Evolutionary conservation across 2,888 invertebrate genomes (phyloP), one percentile per base, ranked within the genome.

Genomic region (Amphipyra tragopoginis): DNA sequence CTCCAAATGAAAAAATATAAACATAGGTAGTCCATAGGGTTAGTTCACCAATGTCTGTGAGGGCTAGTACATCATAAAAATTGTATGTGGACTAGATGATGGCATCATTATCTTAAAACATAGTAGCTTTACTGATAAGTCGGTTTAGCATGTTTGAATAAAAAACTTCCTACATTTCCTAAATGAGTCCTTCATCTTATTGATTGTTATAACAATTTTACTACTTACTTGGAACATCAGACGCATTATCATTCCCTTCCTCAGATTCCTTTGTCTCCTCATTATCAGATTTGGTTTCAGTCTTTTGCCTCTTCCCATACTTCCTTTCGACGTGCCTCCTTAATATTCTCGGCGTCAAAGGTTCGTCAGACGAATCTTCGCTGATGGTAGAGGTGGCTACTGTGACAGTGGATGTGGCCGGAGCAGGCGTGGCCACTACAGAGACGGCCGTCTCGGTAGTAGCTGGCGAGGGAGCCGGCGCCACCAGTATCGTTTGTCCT

Each of bases 401-500:
- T 8, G 72, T 43, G 2, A 69, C 39, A 0, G 72, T 69, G 11
- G 65, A 15, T 4, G 72, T 11, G 6, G 59, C 15, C 2, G 29
- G 5, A n/a, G 38, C 29, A 0, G 75, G 4, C 6, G 77, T 38
- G 0, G 60, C 14, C 5, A 62, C 26, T 0, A 60, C 45, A 0
- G 66, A 53, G 13, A 62, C 47, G 0, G 84, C 62, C 2, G 83
- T 67, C 0, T 85, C 73, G 3, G 88, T 85, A 0, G 82, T 76
- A 0, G 29, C 5, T 2, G 29, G 29, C 5, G 29, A 29, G 7
- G 90, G 85, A 0, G 90, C 86, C 0, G 93, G 92, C 0, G 94
- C 90, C 0, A 95, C 93, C 5, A 95, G 82, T 49, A 95, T 93
- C 0, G 94, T 94, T 70, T 95, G 95, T 1, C 93, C 92, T 68